Percentiles rank a stretch among this genome's conserved stretches.
These are phyloP conservation scores for Blastomussa wellsi DNA, from an alignment of 92 coral and sea anemone genomes.

Conservation along the genomic window DNA sequence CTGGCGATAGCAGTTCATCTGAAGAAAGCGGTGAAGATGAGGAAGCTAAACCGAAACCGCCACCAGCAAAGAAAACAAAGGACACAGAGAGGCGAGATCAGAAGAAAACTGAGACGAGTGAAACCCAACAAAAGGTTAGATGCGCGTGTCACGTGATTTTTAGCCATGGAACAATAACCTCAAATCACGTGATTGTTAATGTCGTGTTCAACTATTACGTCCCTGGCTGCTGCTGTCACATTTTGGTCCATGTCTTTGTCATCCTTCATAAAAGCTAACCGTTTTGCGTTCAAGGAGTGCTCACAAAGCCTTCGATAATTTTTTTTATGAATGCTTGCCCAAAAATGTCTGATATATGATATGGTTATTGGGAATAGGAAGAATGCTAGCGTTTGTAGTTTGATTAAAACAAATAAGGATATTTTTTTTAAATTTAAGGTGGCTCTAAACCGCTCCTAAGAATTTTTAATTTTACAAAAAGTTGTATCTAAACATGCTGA, in stretches of 20 bases:
- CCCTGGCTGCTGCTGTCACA: neutral
- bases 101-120: slow-evolving; percentile 7
- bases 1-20: slow-evolving; percentile 85
- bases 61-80: slow-evolving; percentile 8
- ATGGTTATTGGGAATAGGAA: too few species aligned
- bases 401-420: too few species aligned
- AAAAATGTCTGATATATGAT: too few species aligned
- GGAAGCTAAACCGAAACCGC: slow-evolving; percentile 14
- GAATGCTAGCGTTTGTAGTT: too few species aligned
- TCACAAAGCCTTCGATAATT: too few species aligned
- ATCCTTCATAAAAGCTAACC: neutral
- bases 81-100: neutral
- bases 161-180: neutral
- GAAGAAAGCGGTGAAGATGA: slow-evolving; percentile 65
- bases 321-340: too few species aligned
- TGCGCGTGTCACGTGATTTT: neutral
- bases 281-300: neutral
- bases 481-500: too few species aligned
- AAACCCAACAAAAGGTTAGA: neutral
- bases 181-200: neutral
- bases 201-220: neutral
- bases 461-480: too few species aligned
- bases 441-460: too few species aligned
- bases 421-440: too few species aligned
- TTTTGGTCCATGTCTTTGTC: neutral